Conservation (phyloP, 2,888 invertebrate genomes). For the Napeogenes inachia region DNA sequence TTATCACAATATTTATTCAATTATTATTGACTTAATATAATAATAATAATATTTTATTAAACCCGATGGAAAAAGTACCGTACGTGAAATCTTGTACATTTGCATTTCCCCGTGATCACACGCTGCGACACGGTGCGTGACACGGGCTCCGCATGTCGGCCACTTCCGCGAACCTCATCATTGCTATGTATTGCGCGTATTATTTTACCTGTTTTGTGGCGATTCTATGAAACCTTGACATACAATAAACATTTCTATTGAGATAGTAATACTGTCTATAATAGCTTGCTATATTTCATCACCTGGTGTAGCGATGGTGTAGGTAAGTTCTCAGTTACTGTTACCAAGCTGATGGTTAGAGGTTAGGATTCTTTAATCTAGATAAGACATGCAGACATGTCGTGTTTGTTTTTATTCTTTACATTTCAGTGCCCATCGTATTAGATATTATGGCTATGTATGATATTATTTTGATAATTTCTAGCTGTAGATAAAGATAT, state of each 20-base stretch:
- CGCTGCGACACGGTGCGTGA: conserved; percentile 33
- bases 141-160: conserved; percentile 35
- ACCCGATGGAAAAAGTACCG: not conserved
- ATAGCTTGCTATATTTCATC: not conserved
- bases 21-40: no score
- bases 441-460: no score
- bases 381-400: conserved; percentile 32
- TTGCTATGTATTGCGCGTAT: conserved; percentile 51
- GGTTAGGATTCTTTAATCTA: conserved; percentile 25
- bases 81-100: conserved; percentile 10
- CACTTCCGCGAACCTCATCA: conserved; percentile 58
- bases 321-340: conserved; percentile 19
- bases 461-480: no score
- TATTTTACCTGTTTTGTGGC: conserved; percentile 35
- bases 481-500: no score
- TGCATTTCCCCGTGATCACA: conserved; percentile 15
- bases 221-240: not conserved
- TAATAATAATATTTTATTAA: no score
- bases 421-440: conserved; percentile 1
- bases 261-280: conserved; percentile 9
- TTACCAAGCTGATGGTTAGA: conserved; percentile 26
- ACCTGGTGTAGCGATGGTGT: conserved; percentile 7
- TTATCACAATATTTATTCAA: no score
- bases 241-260: conserved; percentile 11
- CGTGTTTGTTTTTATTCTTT: conserved; percentile 19